Evolutionary conservation across 2,113 vertebrate genomes (phyloP), one percentile per base, ranked within the genome.

Genomic region (Conger conger): DNA sequence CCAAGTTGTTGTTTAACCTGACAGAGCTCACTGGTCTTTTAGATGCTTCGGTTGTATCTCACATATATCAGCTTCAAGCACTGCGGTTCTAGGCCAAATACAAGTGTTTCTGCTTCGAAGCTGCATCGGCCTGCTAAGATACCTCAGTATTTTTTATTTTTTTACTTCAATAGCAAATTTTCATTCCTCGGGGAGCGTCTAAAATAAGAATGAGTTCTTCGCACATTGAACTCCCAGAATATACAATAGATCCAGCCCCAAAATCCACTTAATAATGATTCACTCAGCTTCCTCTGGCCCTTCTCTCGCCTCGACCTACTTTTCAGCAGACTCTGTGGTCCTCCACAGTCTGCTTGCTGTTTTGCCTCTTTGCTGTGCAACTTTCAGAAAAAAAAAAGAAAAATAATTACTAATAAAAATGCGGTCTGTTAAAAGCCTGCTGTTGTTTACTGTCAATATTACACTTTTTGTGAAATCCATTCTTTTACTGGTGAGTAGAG

Each of bases 231-330:
- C 82, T 38, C 42, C 57, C 30, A 60, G 80, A 89, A 86, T 87
- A 84, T 84, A 84, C 87, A 83, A 80, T 79, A 82, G 79, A 86
- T 88, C 87, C 83, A 27, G 76, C 60, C 53, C 60, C 38, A 82
- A 89, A 90, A 89, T 83, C 83, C 86, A 89, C 86, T 90, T 79
- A 85, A 84, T 88, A 86, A 86, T 81, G 60, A 89, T 89, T 90
- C 82, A 84, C 88, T 90, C 87, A 82, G 86, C 88, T 86, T 82
- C 86, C 83, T 79, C 81, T 2, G 38, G 76, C n/a, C 53, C 36
- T 30, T 37, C 57, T 42, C 82, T 76, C 53, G 54, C 63, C 42
- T 60, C 60, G 13, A 30, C 54, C 79, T 63, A 57, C 86, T 86
- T 83, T 38, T 82, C 82, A 76, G 63, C 76, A 30, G 76, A 37